phyloP scores from a whole-genome alignment of 2,113 vertebrate species.

The Aix galericulata region DNA sequence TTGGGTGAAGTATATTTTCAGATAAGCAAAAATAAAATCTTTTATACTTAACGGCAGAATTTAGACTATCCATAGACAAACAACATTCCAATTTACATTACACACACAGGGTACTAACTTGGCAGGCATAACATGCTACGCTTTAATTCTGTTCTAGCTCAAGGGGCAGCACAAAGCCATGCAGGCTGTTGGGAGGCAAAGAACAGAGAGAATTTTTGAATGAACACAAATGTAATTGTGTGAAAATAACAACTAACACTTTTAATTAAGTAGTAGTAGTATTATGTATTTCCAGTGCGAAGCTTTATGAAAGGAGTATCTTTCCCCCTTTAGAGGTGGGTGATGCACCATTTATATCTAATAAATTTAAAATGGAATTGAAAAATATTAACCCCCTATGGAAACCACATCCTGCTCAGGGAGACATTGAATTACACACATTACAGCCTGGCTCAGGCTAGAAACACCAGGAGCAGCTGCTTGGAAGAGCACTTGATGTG shows the following conservation, averaged over 20 bases:
- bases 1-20: slow-evolving; percentile 13
- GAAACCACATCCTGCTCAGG: slow-evolving; percentile 23
- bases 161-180: slow-evolving; percentile 55
- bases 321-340: slow-evolving; percentile 56
- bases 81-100: slow-evolving; percentile 44
- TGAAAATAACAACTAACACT: slow-evolving; percentile 57
- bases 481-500: not conserved
- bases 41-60: not conserved
- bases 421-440: not conserved
- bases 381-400: slow-evolving; percentile 35
- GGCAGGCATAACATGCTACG: slow-evolving; percentile 70
- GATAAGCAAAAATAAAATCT: slow-evolving; percentile 48
- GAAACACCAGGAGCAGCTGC: not conserved
- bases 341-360: slow-evolving; percentile 25
- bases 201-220: slow-evolving; percentile 38
- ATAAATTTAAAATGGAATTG: slow-evolving; percentile 55
- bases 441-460: not conserved
- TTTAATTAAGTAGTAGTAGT: slow-evolving; percentile 60
- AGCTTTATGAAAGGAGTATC: slow-evolving; percentile 67
- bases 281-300: slow-evolving; percentile 76
- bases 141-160: slow-evolving; percentile 52
- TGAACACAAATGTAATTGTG: slow-evolving; percentile 55
- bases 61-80: slow-evolving; percentile 31
- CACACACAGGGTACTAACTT: slow-evolving; percentile 4
- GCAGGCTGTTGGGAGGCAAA: slow-evolving; percentile 56